These are phyloP conservation scores for Drosophila repletoides DNA, from an alignment of 1,140 invertebrate species.

Conservation along the genomic window DNA sequence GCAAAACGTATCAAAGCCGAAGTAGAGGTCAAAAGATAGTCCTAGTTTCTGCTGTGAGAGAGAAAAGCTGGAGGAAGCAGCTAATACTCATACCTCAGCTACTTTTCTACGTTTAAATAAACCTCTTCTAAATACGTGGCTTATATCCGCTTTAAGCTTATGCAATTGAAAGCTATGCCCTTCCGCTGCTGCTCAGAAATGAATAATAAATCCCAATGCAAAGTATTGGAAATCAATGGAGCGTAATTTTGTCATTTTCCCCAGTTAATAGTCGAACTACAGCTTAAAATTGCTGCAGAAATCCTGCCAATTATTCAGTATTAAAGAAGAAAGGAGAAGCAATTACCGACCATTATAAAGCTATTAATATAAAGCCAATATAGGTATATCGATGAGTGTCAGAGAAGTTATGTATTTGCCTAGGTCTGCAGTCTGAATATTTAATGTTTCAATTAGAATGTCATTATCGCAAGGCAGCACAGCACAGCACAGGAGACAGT, in stretches of 20 bases:
- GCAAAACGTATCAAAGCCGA: too few relatives aligned
- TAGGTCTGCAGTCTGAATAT: constrained; percentile 48
- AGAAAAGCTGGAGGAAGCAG: too few relatives aligned
- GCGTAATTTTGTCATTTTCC: too few relatives aligned
- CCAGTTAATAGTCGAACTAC: background rate
- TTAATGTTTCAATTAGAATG: constrained; percentile 79
- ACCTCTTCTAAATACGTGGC: too few relatives aligned
- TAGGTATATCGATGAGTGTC: constrained; percentile 4
- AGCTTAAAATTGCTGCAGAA: constrained; percentile 1
- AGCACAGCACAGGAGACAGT: constrained; percentile 26
- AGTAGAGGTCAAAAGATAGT: too few relatives aligned
- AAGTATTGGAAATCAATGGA: constrained; percentile 6
- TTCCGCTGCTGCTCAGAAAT: too few relatives aligned
- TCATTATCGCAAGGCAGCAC: constrained; percentile 55
- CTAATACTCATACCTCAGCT: too few relatives aligned
- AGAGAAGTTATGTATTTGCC: constrained; percentile 28
- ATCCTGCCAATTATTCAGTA: background rate
- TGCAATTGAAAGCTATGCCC: too few relatives aligned
- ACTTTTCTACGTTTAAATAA: too few relatives aligned
- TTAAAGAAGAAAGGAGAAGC: background rate
- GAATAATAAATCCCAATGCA: too few relatives aligned
- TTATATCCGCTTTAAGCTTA: too few relatives aligned
- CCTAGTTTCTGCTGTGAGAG: too few relatives aligned
- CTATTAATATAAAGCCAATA: constrained; percentile 53
- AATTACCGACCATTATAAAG: constrained; percentile 36